These are phyloP conservation scores for Odocoileus hemionus DNA, from an alignment of 2,113 vertebrate genomes.

Conservation along the genomic window DNA sequence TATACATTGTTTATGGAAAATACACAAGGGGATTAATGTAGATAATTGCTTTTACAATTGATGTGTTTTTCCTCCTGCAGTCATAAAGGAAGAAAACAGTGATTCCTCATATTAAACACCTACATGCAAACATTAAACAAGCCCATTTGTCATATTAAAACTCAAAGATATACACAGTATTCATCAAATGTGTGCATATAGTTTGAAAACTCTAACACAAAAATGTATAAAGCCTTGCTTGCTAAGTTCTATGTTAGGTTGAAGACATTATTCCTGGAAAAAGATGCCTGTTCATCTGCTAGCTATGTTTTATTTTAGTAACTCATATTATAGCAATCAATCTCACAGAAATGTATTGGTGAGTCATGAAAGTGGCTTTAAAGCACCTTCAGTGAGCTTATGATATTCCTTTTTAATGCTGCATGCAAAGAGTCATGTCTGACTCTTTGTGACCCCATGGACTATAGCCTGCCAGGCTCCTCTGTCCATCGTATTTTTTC, in stretches of 20 bases:
- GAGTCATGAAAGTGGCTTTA: neutral
- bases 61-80: neutral
- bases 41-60: neutral
- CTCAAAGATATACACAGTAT: neutral
- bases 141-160: neutral
- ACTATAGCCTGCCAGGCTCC: neutral
- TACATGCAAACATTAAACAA: neutral
- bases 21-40: neutral
- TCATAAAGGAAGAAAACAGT: neutral
- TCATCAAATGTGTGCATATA: neutral
- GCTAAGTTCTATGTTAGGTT: neutral
- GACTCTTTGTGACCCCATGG: neutral
- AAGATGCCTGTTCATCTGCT: neutral
- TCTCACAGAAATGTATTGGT: neutral
- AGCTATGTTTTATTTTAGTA: neutral
- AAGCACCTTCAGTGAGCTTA: neutral
- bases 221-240: neutral
- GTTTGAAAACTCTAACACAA: neutral
- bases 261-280: neutral
- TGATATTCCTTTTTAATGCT: neutral
- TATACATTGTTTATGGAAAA: neutral
- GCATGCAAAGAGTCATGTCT: neutral
- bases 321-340: neutral
- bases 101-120: neutral
- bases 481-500: neutral